Conservation (phyloP, 2,113 vertebrate genomes). For the Gymnorhina tibicen region DNA sequence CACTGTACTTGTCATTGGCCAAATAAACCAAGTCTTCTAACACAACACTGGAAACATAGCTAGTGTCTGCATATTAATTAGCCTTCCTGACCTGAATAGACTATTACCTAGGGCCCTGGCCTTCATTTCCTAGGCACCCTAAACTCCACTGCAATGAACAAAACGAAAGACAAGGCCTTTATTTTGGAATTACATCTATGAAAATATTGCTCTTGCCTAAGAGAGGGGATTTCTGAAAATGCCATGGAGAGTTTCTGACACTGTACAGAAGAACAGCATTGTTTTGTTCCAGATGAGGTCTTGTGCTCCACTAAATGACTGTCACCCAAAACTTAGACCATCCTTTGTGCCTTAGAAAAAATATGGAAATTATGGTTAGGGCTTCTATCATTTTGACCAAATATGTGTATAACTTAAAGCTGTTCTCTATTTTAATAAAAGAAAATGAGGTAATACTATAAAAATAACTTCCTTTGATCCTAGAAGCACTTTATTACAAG, state of each 20-base stretch:
- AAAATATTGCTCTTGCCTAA: constrained; percentile 1
- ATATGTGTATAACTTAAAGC: neutral
- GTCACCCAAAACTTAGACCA: neutral
- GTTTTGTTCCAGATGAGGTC: neutral
- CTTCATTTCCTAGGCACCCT: constrained; percentile 60
- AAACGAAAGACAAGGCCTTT: constrained; percentile 38
- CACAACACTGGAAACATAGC: constrained; percentile 34
- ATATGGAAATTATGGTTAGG: neutral
- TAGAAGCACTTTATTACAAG: constrained; percentile 36
- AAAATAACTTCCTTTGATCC: constrained; percentile 59
- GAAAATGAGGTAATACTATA: constrained; percentile 38
- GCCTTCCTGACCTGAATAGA: constrained; percentile 64
- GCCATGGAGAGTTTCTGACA: neutral
- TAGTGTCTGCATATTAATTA: constrained; percentile 60
- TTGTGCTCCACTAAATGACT: neutral
- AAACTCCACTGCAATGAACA: constrained; percentile 32
- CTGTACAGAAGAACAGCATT: neutral
- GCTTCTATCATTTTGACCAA: neutral
- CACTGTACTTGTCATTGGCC: constrained; percentile 31
- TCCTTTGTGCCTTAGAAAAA: neutral
- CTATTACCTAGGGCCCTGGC: constrained; percentile 60
- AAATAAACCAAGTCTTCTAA: constrained; percentile 57
- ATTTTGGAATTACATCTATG: constrained; percentile 18
- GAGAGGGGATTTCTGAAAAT: constrained; percentile 29
- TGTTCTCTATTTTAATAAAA: constrained; percentile 55